These are phyloP conservation scores for Muricea muricata DNA, from an alignment of 92 coral and sea anemone species.

Conservation along the genomic window DNA sequence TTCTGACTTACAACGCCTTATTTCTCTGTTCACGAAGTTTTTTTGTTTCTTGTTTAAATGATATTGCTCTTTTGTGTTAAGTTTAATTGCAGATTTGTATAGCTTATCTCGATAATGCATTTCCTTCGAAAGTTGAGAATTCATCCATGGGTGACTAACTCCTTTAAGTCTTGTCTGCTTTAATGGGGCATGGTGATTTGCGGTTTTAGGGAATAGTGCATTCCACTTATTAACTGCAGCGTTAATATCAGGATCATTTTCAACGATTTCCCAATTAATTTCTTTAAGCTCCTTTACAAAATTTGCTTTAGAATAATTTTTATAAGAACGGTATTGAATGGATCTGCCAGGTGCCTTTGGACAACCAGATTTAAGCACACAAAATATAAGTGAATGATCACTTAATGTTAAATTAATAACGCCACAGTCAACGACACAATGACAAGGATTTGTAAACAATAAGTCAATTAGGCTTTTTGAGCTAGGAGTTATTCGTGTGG, in stretches of 20 bases:
- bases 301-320: neutral
- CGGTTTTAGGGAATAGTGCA: neutral
- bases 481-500: neutral
- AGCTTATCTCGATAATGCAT: constrained; percentile 61
- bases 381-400: neutral
- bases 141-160: constrained; percentile 56
- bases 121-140: constrained; percentile 42
- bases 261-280: neutral
- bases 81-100: constrained; percentile 52
- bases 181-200: constrained; percentile 52
- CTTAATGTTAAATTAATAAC: neutral
- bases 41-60: constrained; percentile 17
- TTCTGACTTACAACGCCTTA: constrained; percentile 52
- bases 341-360: neutral
- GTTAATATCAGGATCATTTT: neutral
- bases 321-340: neutral
- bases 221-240: neutral
- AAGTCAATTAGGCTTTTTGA: neutral
- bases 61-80: constrained; percentile 47
- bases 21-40: constrained; percentile 42
- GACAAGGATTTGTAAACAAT: neutral
- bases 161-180: constrained; percentile 51
- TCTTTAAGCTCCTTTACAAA: neutral
- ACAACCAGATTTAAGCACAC: neutral
- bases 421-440: neutral